Percentiles rank a stretch among this genome's conserved stretches.
Conservation (phyloP, 2,888 invertebrate species). For the Xanthia icteritia region DNA sequence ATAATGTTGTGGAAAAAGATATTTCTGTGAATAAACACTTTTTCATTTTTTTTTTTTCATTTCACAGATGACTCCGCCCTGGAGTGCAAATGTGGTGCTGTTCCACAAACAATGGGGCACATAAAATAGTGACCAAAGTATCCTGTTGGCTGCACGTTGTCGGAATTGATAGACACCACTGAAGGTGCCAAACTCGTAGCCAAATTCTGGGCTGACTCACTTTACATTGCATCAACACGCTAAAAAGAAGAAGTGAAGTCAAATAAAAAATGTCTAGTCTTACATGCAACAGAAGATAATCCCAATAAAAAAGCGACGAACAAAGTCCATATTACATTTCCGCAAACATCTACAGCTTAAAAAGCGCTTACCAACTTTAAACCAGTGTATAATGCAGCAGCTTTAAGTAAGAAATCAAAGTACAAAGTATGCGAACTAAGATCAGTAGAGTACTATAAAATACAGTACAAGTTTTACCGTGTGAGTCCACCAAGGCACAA, state of each 20-base stretch:
- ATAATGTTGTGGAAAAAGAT: no score
- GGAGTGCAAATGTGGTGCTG: no score
- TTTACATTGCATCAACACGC: no score
- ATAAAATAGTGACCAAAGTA: not conserved
- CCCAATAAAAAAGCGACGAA: not conserved
- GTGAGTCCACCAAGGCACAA: conserved; percentile 50
- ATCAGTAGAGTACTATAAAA: conserved; percentile 59
- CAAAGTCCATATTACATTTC: conserved; percentile 26
- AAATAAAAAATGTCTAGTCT: not conserved
- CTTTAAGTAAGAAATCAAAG: conserved; percentile 56
- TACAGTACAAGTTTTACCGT: conserved; percentile 62
- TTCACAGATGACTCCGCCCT: no score
- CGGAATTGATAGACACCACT: not conserved
- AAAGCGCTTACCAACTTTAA: conserved; percentile 46
- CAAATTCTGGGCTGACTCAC: not conserved
- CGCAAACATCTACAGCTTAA: conserved; percentile 28
- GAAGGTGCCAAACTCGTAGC: not conserved
- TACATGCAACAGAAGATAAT: not conserved
- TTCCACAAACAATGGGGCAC: no score
- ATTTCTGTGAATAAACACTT: no score
- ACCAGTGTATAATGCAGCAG: conserved; percentile 43
- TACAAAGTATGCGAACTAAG: conserved; percentile 49
- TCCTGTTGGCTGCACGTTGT: not conserved
- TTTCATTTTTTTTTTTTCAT: no score
- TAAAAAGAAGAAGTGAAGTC: no score